Conservation (phyloP, 2,113 vertebrate genomes). For the Origma solitaria region DNA sequence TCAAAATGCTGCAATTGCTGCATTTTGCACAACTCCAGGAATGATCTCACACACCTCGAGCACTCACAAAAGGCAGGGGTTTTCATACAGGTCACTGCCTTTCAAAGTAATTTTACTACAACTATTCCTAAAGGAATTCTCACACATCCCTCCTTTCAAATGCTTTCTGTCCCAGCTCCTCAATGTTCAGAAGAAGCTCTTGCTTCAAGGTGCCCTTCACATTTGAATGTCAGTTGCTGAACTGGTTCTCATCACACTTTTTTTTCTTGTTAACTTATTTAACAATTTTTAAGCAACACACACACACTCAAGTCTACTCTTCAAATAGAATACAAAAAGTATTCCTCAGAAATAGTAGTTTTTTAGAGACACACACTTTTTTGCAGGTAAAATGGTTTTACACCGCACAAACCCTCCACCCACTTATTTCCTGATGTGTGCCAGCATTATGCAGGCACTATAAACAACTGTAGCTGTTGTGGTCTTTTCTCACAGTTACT, state of each 20-base stretch:
- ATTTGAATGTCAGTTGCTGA: background rate
- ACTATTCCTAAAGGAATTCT: background rate
- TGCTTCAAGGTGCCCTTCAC: background rate
- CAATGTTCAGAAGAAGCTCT: background rate
- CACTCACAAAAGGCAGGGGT: background rate
- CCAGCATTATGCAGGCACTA: background rate
- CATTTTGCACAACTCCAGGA: background rate
- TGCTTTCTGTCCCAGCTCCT: background rate
- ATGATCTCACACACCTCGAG: background rate
- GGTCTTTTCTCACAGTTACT: slow-evolving; percentile 13
- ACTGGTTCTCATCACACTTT: background rate
- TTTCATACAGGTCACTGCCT: background rate
- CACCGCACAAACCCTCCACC: background rate
- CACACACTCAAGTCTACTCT: background rate
- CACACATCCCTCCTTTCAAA: background rate
- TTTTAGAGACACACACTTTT: background rate
- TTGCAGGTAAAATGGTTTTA: background rate
- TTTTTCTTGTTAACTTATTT: background rate
- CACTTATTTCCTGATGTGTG: background rate
- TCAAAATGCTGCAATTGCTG: rapidly evolving
- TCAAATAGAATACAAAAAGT: background rate
- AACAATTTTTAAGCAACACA: background rate
- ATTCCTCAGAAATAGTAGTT: background rate
- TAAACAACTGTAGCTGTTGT: background rate
- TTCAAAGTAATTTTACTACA: background rate